Base-by-base conservation (phyloP, 2,888 invertebrate species). In the Mythimna lalbum region DNA sequence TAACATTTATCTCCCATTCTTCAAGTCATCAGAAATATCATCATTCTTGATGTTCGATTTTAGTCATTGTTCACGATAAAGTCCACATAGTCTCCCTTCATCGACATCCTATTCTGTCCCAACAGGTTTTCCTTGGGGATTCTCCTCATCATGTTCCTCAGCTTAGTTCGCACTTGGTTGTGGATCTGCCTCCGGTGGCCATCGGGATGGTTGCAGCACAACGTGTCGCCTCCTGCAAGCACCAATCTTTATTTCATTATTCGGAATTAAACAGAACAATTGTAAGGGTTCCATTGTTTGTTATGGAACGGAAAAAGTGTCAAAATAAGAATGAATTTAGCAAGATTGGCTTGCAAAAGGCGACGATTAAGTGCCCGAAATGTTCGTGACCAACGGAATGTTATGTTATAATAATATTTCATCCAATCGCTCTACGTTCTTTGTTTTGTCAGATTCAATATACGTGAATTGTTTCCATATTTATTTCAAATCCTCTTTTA, bases 41-140 rank as follows among this genome's bases (percentile, higher is more conserved):
- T 52, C 5, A 12, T 31, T 17, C 23, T 52, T 3, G 21, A 33
- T 10, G n/a, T 55, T n/a, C 63, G 43, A 63, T 21, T 12, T 77
- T 93, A 90, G 79, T 96, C 95, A 80, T 95, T 96, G 71, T 96
- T 96, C 17, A 96, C 95, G 4, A 96, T 82, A 53, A 96, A 96
- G 73, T 96, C 95, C 0, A 89, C 93, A 50, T 96, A 96, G 70
- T 96, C 95, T 63, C 91, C 94, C 0, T 87, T 85, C 5, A 91
- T 89, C 0, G 88, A 83, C 19, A 10, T 27, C 31, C 47, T 87
- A 89, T 9, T 73, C 21, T 57, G 73, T 10, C 88, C 82, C 71
- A 96, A 60, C 27, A 96, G 89, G 77, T 96, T 94, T 70, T 96
- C 95, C 68, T 92, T 93, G 4, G 93, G 93, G 6, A 92, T 69